Evolutionary conservation across 2,113 vertebrate species (phyloP), one percentile per base, ranked within the genome.

Genomic region (Percina caprodes): DNA sequence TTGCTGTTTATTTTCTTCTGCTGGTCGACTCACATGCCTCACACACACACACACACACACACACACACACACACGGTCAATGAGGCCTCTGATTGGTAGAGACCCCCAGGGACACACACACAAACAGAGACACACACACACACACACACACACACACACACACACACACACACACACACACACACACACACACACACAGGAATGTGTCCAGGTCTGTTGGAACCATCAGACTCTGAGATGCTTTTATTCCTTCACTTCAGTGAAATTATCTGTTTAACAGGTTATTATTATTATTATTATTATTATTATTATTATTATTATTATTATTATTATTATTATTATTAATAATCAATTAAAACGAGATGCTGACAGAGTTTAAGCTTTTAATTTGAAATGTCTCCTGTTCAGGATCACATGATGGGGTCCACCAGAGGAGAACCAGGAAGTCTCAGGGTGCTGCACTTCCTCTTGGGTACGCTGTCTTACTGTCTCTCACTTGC

Each of bases 1-100:
- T 90, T 19, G 3, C 56, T 68, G 71, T 80, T 87, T 88, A 79
- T 87, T 86, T 88, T 88, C 82, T 88, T 78, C 77, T 84, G 6
- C 83, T 79, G 89, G 87, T 79, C 7, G 15, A 45, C 60, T 54
- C 51, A 42, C 74, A 82, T 87, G 88, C 82, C 74, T 85, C 56
- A 39, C 8, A 23, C 16, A 15, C 52, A 54, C 51, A 54, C 51
- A 21, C 33, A 33, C 55, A 21, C 56, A 39, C 8, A 23, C 16
- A 15, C 52, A 54, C 51, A 54, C 51, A 21, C 33, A 33, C 55
- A 21, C 74, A 23, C 42, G 6, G 6, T 51, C 63, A 82, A 24
- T 30, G 56, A 65, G 18, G 60, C 24, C 58, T 83, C 67, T 79
- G 69, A 86, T 70, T 88, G 81, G 89, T 51, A 0, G 13, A 63